Evolutionary conservation across 2,888 invertebrate species (phyloP).

Genomic region (Plebejus anna): DNA sequence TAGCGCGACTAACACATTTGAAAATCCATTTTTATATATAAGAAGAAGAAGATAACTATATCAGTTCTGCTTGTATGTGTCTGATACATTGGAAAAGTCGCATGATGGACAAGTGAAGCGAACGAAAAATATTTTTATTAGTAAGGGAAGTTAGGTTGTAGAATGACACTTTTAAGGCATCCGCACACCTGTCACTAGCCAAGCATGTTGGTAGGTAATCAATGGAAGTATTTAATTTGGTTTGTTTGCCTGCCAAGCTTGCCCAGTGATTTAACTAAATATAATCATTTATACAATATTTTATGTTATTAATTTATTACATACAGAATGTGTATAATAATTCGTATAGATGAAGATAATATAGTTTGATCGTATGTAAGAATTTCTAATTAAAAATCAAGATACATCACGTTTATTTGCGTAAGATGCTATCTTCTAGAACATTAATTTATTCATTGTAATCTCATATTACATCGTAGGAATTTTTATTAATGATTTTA

Average conservation of each 20-base stretch:
- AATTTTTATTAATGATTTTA: conserved; percentile 5
- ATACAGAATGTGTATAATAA: not conserved
- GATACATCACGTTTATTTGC: not conserved
- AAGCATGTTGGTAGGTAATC: not conserved
- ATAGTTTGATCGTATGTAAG: not conserved
- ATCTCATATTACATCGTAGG: not conserved
- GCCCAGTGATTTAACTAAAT: not conserved
- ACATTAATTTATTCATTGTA: not conserved
- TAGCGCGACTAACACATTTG: too few species aligned
- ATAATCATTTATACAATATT: too few species aligned
- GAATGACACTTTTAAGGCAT: too few species aligned
- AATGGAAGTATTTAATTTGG: not conserved
- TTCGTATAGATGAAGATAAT: not conserved
- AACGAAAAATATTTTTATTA: too few species aligned
- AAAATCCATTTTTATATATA: too few species aligned
- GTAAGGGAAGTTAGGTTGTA: too few species aligned
- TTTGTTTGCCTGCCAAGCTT: not conserved
- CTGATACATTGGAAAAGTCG: too few species aligned
- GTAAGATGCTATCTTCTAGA: not conserved
- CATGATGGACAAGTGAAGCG: too few species aligned
- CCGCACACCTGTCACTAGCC: too few species aligned
- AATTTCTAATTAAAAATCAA: not conserved
- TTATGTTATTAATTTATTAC: too few species aligned
- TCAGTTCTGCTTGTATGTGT: too few species aligned
- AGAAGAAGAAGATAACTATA: too few species aligned